Evolutionary conservation across 1,140 invertebrate species (phyloP), one percentile per base, ranked within the genome.

Genomic region (Hycleus phaleratus): DNA sequence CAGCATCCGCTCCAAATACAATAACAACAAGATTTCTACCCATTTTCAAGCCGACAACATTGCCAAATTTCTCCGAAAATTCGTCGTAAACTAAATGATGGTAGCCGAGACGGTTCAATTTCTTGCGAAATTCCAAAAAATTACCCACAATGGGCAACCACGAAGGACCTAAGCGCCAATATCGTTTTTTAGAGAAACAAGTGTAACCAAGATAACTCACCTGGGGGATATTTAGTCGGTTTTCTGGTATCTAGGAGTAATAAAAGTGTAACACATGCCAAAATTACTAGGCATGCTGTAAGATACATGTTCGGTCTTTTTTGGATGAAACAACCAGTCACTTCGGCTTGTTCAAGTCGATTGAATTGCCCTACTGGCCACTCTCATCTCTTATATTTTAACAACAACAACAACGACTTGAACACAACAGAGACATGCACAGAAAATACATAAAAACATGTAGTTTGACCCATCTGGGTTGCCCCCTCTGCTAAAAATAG

Each of bases 21-120:
- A 84, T 66, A 1, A 88, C 80, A 0, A 87, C 66, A 26, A 79
- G 73, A 42, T 81, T 73, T 7, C 71, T 71, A 1, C 86, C 87
- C 24, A 85, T 62, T 62, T 69, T 67, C 11, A 73, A 60, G 0
- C 72, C 71, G 0, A 71, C 47, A 0, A 72, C 54, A 11, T 66
- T 56, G 1, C 69, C 64, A 49, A 70, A 71, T 45, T 58, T 53
- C 51, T 66, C 54, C 0, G 65, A 49, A 38, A 70, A 62, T 58
- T 71, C 58, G 2, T 56, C 45, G 42, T 67, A 67, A 8, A 70
- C 71, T 12, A 67, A 48, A 52, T 73, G 66, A 57, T 68, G 62
- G n/a, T 64, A 70, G 12, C 66, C 66, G 1, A 67, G 55, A 38
- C 26, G 46, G 43, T 10, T 43, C 10, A 63, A 48, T 43, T 60